These are phyloP conservation scores for Augochlora pura DNA, from an alignment of 1,140 invertebrate species.

Conservation along the genomic window DNA sequence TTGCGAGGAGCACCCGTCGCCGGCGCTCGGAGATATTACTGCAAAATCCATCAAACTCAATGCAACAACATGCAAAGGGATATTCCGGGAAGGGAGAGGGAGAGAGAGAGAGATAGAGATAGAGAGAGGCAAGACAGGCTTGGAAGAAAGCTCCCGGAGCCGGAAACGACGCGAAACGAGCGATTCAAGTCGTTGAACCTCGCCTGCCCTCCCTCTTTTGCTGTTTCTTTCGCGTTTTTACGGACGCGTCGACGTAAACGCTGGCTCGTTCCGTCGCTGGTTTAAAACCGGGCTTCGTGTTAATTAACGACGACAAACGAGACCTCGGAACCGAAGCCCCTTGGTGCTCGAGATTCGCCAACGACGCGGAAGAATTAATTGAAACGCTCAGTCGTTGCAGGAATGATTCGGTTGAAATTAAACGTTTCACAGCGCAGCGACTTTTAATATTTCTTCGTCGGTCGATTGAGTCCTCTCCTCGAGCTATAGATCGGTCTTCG, in stretches of 20 bases:
- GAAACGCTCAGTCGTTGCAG: neutral
- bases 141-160: neutral
- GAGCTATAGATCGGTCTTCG: too few relatives aligned
- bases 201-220: too few relatives aligned
- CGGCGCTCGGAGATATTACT: neutral
- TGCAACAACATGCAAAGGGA: neutral
- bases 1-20: neutral
- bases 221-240: neutral
- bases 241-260: neutral
- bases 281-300: neutral
- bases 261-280: neutral
- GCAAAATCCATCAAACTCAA: slow-evolving; percentile 12
- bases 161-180: too few relatives aligned
- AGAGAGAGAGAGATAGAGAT: neutral
- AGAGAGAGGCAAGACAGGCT: neutral
- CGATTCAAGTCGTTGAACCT: too few relatives aligned
- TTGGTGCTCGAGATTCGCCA: neutral
- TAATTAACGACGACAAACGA: slow-evolving; percentile 32
- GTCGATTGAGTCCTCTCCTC: too few relatives aligned
- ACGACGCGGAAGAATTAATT: neutral
- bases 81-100: too few relatives aligned
- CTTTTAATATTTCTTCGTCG: neutral
- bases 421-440: neutral
- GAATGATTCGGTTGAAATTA: slow-evolving; percentile 9
- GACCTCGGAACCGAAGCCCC: neutral